Evolutionary conservation across 2,113 vertebrate genomes (phyloP).

Genomic region (Heptranchias perlo): DNA sequence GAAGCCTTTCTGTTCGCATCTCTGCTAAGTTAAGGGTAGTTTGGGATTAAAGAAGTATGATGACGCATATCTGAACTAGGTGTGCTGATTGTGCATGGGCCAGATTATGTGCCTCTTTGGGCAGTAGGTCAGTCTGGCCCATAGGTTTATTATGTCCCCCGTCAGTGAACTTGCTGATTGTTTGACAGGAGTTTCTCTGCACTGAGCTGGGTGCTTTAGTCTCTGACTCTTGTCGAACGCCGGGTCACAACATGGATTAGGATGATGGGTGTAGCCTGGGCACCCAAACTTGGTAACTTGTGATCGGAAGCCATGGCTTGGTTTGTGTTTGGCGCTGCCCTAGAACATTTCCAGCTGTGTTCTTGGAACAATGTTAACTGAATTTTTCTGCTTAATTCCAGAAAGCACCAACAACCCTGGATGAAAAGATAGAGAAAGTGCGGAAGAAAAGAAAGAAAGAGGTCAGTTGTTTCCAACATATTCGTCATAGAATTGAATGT

Average conservation of each 20-base stretch:
- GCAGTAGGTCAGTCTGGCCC: neutral
- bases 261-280: neutral
- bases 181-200: neutral
- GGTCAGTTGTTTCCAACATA: conserved; percentile 51
- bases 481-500: neutral
- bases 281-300: neutral
- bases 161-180: neutral
- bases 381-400: conserved; percentile 46
- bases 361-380: neutral
- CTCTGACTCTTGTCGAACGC: neutral
- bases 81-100: neutral
- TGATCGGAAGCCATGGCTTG: neutral
- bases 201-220: neutral
- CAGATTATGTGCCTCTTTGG: neutral
- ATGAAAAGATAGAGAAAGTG: conserved; percentile 91
- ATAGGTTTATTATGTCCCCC: neutral
- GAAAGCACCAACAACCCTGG: conserved; percentile 78
- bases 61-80: neutral
- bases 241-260: neutral
- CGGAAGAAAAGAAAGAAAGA: conserved; percentile 76
- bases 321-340: neutral
- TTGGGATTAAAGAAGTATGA: neutral
- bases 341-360: neutral
- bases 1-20: neutral
- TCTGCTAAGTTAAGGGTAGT: neutral